Conservation (phyloP, 2,113 vertebrate species). For the Amphilophus citrinellus region DNA sequence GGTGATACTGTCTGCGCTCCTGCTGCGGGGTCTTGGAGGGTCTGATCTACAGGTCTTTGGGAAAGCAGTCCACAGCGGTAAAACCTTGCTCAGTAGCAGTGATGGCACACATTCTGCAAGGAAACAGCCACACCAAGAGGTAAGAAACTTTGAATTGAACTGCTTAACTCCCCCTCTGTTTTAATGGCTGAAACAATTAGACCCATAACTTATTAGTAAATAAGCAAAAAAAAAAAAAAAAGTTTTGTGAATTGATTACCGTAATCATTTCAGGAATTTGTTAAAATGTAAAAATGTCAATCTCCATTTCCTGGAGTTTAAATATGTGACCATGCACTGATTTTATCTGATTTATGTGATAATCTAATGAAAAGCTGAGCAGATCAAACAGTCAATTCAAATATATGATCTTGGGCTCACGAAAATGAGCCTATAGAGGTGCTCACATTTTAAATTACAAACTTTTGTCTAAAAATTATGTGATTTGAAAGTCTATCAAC, state of each 20-base stretch:
- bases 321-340: background rate
- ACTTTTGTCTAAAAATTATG: background rate
- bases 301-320: background rate
- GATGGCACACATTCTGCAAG: constrained; percentile 17
- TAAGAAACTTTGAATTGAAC: constrained; percentile 10
- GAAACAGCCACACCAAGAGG: constrained; percentile 48
- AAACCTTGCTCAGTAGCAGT: constrained; percentile 8
- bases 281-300: background rate
- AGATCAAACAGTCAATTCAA: background rate
- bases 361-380: background rate
- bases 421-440: background rate
- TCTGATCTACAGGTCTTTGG: constrained; percentile 42
- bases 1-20: constrained; percentile 46
- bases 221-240: background rate
- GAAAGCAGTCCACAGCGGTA: constrained; percentile 25
- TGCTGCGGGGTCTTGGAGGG: constrained; percentile 33
- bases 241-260: too few species aligned
- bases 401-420: background rate
- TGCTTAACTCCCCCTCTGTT: background rate
- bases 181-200: background rate
- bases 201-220: background rate
- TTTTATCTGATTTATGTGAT: background rate
- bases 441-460: background rate
- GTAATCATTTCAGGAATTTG: background rate
- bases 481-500: background rate